phyloP scores from a whole-genome alignment of 1,140 invertebrate genomes.

The Papilio aristodemus region DNA sequence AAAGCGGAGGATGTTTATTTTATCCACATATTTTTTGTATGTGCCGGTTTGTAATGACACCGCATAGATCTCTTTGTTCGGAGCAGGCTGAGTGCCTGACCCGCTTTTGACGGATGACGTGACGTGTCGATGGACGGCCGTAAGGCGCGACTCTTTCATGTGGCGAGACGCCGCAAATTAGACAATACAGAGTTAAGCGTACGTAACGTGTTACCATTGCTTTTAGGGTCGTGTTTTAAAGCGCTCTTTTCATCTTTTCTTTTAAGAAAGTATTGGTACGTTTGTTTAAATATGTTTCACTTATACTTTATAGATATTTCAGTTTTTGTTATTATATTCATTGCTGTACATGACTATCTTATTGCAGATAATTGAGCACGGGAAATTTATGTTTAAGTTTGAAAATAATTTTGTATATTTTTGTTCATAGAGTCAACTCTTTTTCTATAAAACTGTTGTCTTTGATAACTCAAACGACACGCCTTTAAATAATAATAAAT shows the following conservation, averaged over 20 bases:
- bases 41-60: conserved; percentile 9
- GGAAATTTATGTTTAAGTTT: neutral
- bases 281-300: neutral
- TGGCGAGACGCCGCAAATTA: conserved; percentile 1
- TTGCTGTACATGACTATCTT: neutral
- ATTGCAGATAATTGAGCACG: neutral
- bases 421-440: neutral
- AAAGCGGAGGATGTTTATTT: conserved; percentile 21
- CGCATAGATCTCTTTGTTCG: conserved; percentile 24
- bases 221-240: conserved; percentile 1
- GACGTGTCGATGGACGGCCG: conserved; percentile 24
- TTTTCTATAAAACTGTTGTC: too few relatives aligned
- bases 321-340: neutral
- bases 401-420: neutral
- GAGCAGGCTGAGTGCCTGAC: neutral
- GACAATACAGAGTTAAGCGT: neutral
- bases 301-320: neutral
- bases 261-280: neutral
- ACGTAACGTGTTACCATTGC: conserved; percentile 10
- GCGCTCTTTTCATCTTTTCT: conserved; percentile 6
- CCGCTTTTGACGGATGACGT: conserved; percentile 14
- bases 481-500: too few relatives aligned
- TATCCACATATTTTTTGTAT: conserved; percentile 10
- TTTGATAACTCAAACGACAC: too few relatives aligned
- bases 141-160: neutral